A percentile compares a stretch with the other conserved stretches of the same genome.
phyloP scores from a whole-genome alignment of 1,140 invertebrate genomes.

The Caenorhabditis remanei region DNA sequence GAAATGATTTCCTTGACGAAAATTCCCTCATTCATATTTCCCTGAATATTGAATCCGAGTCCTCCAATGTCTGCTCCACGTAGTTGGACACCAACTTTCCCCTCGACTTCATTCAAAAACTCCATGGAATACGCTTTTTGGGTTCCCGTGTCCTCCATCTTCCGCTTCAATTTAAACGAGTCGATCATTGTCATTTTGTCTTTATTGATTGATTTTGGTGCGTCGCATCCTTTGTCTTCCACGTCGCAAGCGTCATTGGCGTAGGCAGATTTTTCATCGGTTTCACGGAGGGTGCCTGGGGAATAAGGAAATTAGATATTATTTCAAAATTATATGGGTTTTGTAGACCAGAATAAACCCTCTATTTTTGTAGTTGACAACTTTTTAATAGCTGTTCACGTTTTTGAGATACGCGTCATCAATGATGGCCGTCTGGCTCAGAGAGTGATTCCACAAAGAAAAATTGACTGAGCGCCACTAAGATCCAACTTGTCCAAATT shows the following conservation, averaged over 20 bases:
- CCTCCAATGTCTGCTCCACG: constrained; percentile 87
- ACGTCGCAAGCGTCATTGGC: constrained; percentile 55
- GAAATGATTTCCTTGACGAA: constrained; percentile 88
- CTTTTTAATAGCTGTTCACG: too few relatives aligned
- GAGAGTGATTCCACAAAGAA: too few relatives aligned
- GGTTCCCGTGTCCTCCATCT: constrained; percentile 53
- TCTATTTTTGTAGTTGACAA: too few relatives aligned
- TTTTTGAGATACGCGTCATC: too few relatives aligned
- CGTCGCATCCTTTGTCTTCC: constrained; percentile 53
- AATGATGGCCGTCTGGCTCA: too few relatives aligned
- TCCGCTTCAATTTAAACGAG: constrained; percentile 58
- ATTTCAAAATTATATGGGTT: too few relatives aligned
- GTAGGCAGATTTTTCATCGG: constrained; percentile 54
- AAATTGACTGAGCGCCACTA: too few relatives aligned
- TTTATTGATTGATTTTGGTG: constrained; percentile 55
- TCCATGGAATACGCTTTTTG: constrained; percentile 63
- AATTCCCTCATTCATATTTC: constrained; percentile 90
- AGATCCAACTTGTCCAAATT: too few relatives aligned
- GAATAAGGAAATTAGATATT: too few relatives aligned
- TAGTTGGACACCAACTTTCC: constrained; percentile 62
- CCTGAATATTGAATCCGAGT: constrained; percentile 87
- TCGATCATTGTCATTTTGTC: constrained; percentile 65
- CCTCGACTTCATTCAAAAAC: constrained; percentile 63
- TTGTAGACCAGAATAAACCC: too few relatives aligned
- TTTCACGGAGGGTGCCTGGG: neutral